Percentiles rank a stretch among this genome's conserved stretches.
Evolutionary conservation across 2,888 invertebrate genomes (phyloP).

Genomic region (Druceiella hillmani): DNA sequence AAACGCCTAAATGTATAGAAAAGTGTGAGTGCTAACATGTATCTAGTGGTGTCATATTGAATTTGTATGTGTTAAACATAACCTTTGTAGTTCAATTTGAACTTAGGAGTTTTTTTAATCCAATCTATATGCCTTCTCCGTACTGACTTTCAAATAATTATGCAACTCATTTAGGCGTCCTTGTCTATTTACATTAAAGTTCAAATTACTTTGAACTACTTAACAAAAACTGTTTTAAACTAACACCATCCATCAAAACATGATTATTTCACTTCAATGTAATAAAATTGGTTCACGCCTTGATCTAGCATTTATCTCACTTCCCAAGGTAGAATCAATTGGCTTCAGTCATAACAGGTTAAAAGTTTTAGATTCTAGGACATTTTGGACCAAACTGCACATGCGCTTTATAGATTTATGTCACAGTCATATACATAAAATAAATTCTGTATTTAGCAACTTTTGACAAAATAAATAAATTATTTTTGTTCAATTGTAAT

Average conservation of each 20-base stretch:
- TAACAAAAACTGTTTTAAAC: conserved; percentile 76
- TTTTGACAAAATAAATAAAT: conserved; percentile 72
- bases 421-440: conserved; percentile 85
- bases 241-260: conserved; percentile 75
- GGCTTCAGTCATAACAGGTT: conserved; percentile 87
- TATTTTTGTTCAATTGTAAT: conserved; percentile 84
- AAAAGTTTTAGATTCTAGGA: conserved; percentile 68
- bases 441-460: conserved; percentile 76
- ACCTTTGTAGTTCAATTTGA: too few species aligned
- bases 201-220: conserved; percentile 84
- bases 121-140: too few species aligned
- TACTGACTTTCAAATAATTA: conserved; percentile 64
- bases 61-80: too few species aligned
- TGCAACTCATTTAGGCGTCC: conserved; percentile 63
- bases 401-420: conserved; percentile 78
- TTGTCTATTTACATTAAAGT: conserved; percentile 79
- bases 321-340: conserved; percentile 72
- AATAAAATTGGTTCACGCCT: conserved; percentile 72
- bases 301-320: conserved; percentile 70
- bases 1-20: too few species aligned
- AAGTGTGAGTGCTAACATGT: too few species aligned
- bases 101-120: too few species aligned
- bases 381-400: conserved; percentile 72
- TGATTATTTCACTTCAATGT: conserved; percentile 83
- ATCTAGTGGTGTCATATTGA: too few species aligned